Conservation (phyloP, 1,140 invertebrate species). For the Palaemon carinicauda region DNA sequence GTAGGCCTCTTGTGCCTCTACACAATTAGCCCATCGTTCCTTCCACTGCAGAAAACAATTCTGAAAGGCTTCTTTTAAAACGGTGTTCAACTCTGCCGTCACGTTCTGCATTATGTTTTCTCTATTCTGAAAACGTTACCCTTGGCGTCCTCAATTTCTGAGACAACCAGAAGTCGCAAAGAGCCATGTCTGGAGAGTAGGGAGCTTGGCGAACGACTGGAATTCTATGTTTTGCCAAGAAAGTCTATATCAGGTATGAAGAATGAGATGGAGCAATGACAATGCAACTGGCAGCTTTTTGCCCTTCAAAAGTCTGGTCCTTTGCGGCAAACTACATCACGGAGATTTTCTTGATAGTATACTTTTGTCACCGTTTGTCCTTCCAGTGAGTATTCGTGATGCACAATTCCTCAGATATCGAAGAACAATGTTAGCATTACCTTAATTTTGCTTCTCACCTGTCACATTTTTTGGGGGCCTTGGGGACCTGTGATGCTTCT, state of each 20-base stretch:
- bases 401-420: too few species aligned
- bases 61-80: not conserved
- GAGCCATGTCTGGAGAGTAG: not conserved
- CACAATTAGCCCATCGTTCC: not conserved
- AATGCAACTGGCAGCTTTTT: not conserved
- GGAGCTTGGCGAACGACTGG: not conserved
- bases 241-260: not conserved
- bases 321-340: too few species aligned
- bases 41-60: not conserved
- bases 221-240: not conserved
- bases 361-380: too few species aligned
- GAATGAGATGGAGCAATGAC: not conserved
- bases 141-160: not conserved
- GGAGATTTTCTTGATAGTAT: too few species aligned
- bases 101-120: not conserved
- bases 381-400: too few species aligned
- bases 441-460: too few species aligned
- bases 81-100: not conserved
- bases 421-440: too few species aligned
- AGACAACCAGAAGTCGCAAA: not conserved
- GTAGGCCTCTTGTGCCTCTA: not conserved
- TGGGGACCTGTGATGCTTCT: too few species aligned
- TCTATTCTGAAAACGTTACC: not conserved
- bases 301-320: too few species aligned
- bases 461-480: too few species aligned